phyloP scores from a whole-genome alignment of 2,113 vertebrate species.

The Suricata suricatta region DNA sequence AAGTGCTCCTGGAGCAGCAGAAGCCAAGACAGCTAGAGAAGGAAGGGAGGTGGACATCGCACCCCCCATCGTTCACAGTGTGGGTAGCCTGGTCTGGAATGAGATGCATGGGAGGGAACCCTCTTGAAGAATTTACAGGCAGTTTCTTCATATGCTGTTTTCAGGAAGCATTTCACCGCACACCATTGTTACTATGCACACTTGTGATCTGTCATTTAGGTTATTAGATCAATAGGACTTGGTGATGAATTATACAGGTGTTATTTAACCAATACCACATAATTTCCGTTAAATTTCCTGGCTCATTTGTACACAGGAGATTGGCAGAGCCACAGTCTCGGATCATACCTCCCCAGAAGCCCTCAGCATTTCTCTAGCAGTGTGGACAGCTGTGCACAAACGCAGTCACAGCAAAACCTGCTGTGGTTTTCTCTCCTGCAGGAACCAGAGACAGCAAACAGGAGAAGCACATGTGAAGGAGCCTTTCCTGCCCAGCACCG shows the following conservation, averaged over 20 bases:
- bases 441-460: constrained; percentile 76
- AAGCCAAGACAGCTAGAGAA: neutral
- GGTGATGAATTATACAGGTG: neutral
- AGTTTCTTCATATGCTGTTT: neutral
- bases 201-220: neutral
- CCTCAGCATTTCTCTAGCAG: neutral
- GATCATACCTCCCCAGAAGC: neutral
- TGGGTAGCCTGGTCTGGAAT: neutral
- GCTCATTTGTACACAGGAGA: neutral
- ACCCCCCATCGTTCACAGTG: neutral
- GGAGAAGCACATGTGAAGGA: constrained; percentile 68
- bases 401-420: constrained; percentile 54
- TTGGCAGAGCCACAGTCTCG: neutral
- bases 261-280: neutral
- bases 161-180: neutral
- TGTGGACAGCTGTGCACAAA: neutral
- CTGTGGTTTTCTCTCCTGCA: constrained; percentile 76
- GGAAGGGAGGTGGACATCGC: neutral
- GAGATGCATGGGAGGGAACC: neutral
- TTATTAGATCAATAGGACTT: neutral
- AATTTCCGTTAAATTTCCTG: neutral
- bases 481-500: constrained; percentile 81
- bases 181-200: neutral
- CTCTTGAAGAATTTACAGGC: neutral
- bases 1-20: neutral